Evolutionary conservation across 1,140 invertebrate genomes (phyloP).

Genomic region (Pseudomyrmex flavicornis): DNA sequence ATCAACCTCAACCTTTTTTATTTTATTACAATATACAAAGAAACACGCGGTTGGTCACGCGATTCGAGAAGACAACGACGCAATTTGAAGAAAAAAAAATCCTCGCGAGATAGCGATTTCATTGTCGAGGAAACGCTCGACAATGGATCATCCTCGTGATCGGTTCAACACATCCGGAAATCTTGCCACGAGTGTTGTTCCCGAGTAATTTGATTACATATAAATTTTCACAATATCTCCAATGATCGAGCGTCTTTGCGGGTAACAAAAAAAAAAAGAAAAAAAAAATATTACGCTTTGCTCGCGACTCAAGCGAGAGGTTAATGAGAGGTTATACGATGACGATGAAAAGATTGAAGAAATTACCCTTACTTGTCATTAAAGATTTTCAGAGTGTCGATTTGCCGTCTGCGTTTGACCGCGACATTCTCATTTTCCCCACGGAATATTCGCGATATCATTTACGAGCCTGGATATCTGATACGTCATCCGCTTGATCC

Average conservation of each 20-base stretch:
- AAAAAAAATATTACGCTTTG: too few relatives aligned
- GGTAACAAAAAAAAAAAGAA: too few relatives aligned
- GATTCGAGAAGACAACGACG: not conserved
- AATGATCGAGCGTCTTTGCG: too few relatives aligned
- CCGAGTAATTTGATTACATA: not conserved
- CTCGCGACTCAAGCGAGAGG: slow-evolving; percentile 53
- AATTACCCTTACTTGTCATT: slow-evolving; percentile 85
- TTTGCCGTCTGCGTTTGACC: slow-evolving; percentile 87
- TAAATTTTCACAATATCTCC: not conserved
- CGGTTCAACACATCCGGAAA: not conserved
- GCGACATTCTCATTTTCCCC: slow-evolving; percentile 85
- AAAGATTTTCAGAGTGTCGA: slow-evolving; percentile 91
- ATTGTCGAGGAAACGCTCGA: not conserved
- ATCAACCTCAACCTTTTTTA: too few relatives aligned
- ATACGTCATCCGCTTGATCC: slow-evolving; percentile 84
- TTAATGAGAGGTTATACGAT: slow-evolving; percentile 73
- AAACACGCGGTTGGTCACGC: not conserved
- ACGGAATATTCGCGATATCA: slow-evolving; percentile 86
- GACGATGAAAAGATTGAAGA: not conserved
- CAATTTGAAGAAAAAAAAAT: not conserved
- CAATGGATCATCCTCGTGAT: too few relatives aligned
- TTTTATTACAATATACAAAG: not conserved
- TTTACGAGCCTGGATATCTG: slow-evolving; percentile 82
- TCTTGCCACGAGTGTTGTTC: not conserved
- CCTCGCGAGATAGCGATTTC: not conserved